Base-by-base conservation (phyloP, 2,888 invertebrate genomes). In the Plusia festucae region DNA sequence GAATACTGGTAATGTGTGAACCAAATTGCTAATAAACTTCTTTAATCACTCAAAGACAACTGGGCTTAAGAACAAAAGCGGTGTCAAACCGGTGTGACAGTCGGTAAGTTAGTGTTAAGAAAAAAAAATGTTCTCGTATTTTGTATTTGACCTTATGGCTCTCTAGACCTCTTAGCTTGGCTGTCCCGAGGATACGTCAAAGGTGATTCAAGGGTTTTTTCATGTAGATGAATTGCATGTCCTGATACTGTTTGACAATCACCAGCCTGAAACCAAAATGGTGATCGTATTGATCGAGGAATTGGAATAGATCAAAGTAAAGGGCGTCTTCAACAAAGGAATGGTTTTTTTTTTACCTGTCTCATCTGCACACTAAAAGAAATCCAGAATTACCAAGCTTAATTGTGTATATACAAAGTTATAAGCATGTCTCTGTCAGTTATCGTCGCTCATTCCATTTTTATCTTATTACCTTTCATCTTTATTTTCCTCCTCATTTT, bases 381-480 rank as follows among this genome's bases (percentile, higher is more conserved):
- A 49, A 20, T n/a, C 40, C 3, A 49, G 46, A 49, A 49, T 49
- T 9, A 20, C 20, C 5, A 49, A 49, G 46, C 11, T 49, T 20
- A 11, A 9, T 49, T 20, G 3, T 18, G 18, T 49, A 49, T 49
- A 49, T 49, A 49, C 46, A 49, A 20, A 20, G 46, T 49, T 49
- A 49, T 49, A 49, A 49, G 46, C 20, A 49, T 20, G 46, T 20
- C 18, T 20, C 20, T 3, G 46, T 49, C 46, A 49, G 46, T 49
- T 49, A 20, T 20, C 46, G 46, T 49, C 46, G 46, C 46, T 49
- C 46, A 20, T 20, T 49, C 46, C 46, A 20, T 49, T 46, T 49
- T 49, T 49, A 49, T 49, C 46, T 49, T 49, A 49, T 49, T 49
- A 49, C 46, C 46, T 49, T 49, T 49, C 46, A 49, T 49, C 46